Percentiles rank a stretch among this genome's conserved stretches.
Conservation (phyloP, 2,888 invertebrate genomes). For the Agrotis ipsilon region DNA sequence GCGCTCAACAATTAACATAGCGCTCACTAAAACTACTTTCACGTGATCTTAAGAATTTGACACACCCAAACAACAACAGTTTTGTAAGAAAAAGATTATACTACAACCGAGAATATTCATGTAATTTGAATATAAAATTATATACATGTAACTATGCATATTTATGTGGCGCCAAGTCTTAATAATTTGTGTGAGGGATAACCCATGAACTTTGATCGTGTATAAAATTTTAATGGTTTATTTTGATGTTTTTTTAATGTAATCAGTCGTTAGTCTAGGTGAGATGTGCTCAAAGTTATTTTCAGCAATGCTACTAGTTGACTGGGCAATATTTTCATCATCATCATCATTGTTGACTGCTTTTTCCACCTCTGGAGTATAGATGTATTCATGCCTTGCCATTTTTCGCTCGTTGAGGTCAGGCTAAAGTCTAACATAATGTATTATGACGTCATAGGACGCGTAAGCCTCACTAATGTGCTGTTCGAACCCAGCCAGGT, state of each 20-base stretch:
- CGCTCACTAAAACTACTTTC: constrained; percentile 48
- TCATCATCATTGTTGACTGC: background rate
- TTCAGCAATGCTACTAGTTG: background rate
- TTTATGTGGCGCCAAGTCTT: constrained; percentile 44
- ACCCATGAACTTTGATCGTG: constrained; percentile 28
- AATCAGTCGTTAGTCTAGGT: background rate
- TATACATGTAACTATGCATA: constrained; percentile 45
- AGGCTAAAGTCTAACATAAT: background rate
- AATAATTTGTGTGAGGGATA: constrained; percentile 28
- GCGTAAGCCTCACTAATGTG: too few species aligned
- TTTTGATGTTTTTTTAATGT: background rate
- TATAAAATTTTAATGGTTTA: constrained; percentile 10
- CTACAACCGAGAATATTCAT: constrained; percentile 38
- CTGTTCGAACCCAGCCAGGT: too few species aligned
- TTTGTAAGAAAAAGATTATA: constrained; percentile 54
- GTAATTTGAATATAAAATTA: constrained; percentile 50
- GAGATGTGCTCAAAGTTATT: too few species aligned
- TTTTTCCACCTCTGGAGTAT: background rate
- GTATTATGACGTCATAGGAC: background rate
- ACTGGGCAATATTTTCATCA: background rate
- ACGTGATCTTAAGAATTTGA: constrained; percentile 46
- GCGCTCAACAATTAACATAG: constrained; percentile 48
- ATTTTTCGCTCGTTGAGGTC: background rate
- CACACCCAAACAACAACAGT: constrained; percentile 51
- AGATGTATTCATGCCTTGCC: background rate